Evolutionary conservation across 2,888 invertebrate species (phyloP).

Genomic region (Thereva nobilitata): DNA sequence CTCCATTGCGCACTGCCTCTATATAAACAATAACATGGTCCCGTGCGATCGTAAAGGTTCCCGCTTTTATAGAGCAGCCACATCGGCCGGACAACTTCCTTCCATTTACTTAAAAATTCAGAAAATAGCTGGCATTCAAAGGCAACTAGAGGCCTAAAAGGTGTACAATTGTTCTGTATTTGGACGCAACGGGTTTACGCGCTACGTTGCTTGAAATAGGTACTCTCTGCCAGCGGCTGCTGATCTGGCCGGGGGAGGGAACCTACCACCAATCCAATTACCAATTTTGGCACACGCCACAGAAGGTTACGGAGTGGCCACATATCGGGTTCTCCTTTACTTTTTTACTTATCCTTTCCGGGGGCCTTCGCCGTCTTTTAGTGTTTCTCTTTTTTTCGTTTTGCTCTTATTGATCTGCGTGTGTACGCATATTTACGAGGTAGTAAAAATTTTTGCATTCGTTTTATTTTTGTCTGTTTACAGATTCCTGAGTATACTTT

Average conservation of each 20-base stretch:
- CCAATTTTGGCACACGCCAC: constrained; percentile 46
- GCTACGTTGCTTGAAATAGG: constrained; percentile 3
- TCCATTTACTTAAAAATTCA: constrained; percentile 24
- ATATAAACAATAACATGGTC: background rate
- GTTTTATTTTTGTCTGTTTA: background rate
- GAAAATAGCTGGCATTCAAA: constrained; percentile 35
- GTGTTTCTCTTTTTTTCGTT: background rate
- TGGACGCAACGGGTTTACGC: constrained; percentile 42
- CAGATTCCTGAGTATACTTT: too few species aligned
- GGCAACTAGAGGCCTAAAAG: constrained; percentile 34
- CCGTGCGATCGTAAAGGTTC: background rate
- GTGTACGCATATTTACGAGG: constrained; percentile 5
- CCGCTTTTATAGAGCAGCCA: constrained; percentile 8
- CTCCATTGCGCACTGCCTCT: background rate
- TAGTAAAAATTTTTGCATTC: constrained; percentile 15
- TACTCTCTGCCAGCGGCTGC: background rate
- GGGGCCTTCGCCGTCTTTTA: constrained; percentile 1
- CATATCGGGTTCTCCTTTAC: constrained; percentile 22
- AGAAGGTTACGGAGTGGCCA: constrained; percentile 41
- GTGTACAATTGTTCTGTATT: constrained; percentile 44
- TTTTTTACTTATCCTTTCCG: constrained; percentile 15
- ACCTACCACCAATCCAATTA: constrained; percentile 41
- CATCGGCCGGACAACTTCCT: constrained; percentile 5
- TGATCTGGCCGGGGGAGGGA: constrained; percentile 28
- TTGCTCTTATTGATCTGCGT: constrained; percentile 21